A percentile compares a stretch with the other conserved stretches of the same genome.
Evolutionary conservation across 1,140 invertebrate genomes (phyloP).

Genomic region (Drosophila fuyamai): DNA sequence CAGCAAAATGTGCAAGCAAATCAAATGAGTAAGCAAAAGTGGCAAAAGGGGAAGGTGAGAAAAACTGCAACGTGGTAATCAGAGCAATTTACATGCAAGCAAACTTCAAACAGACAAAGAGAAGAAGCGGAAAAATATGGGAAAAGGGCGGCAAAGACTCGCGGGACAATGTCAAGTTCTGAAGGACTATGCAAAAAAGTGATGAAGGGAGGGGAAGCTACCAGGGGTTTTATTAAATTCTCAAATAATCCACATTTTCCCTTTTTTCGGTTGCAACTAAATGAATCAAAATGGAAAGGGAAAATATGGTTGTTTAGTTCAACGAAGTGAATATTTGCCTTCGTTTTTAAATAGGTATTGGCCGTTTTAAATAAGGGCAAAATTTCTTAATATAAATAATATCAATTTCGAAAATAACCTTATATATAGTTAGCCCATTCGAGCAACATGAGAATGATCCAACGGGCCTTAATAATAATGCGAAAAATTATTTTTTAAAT

Average conservation of each 20-base stretch:
- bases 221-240: slow-evolving; percentile 61
- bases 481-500: no score
- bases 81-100: slow-evolving; percentile 81
- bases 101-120: slow-evolving; percentile 75
- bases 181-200: slow-evolving; percentile 20
- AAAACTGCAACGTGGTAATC: slow-evolving; percentile 79
- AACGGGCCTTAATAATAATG: no score
- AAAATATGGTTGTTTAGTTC: no score
- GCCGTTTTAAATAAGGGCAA: no score
- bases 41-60: slow-evolving; percentile 12
- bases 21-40: slow-evolving; percentile 76
- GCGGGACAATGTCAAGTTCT: slow-evolving; percentile 45
- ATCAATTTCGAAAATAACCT: no score
- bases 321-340: slow-evolving; percentile 6
- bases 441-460: no score
- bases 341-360: background rate
- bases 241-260: slow-evolving; percentile 65
- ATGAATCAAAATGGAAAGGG: background rate
- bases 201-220: background rate
- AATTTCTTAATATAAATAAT: no score
- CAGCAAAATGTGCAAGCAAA: slow-evolving; percentile 68
- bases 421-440: no score
- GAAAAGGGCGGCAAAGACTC: background rate
- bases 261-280: slow-evolving; percentile 40
- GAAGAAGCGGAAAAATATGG: slow-evolving; percentile 9